phyloP scores from a whole-genome alignment of 2,113 vertebrate genomes.

The Propithecus coquereli region DNA sequence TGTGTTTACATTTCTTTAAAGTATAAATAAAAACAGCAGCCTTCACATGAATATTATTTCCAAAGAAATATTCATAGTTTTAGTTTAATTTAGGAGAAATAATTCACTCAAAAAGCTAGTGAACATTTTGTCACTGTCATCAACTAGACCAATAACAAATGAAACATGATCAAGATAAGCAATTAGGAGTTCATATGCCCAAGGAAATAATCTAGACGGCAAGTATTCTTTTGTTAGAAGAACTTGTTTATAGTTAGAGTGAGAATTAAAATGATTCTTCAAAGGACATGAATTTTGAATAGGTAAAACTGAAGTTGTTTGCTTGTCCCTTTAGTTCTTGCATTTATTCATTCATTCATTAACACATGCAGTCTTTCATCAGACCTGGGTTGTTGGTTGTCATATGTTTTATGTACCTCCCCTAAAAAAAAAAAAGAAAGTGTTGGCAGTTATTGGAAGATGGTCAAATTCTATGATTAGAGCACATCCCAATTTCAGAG shows the following conservation, averaged over 20 bases:
- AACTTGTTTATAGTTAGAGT: neutral
- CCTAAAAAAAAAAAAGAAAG: neutral
- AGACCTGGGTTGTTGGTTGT: neutral
- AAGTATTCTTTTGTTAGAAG: slow-evolving; percentile 19
- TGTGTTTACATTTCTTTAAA: slow-evolving; percentile 17
- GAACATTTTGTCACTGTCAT: slow-evolving; percentile 23
- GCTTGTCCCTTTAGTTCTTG: neutral
- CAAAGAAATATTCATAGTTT: neutral
- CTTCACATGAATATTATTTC: neutral
- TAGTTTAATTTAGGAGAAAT: slow-evolving; percentile 30
- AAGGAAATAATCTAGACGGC: neutral
- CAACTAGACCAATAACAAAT: neutral
- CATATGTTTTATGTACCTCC: neutral
- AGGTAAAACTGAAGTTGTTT: neutral
- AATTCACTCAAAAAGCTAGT: slow-evolving; percentile 9
- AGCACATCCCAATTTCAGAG: neutral
- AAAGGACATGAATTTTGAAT: neutral
- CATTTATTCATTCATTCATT: neutral
- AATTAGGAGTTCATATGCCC: neutral
- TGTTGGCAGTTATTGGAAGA: neutral
- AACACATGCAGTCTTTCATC: neutral
- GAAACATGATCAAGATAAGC: neutral
- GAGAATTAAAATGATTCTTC: slow-evolving; percentile 19
- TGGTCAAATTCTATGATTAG: neutral
- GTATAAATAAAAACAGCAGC: slow-evolving; percentile 5